phyloP scores from a whole-genome alignment of 2,888 invertebrate genomes.

The Drosophila prolongata region DNA sequence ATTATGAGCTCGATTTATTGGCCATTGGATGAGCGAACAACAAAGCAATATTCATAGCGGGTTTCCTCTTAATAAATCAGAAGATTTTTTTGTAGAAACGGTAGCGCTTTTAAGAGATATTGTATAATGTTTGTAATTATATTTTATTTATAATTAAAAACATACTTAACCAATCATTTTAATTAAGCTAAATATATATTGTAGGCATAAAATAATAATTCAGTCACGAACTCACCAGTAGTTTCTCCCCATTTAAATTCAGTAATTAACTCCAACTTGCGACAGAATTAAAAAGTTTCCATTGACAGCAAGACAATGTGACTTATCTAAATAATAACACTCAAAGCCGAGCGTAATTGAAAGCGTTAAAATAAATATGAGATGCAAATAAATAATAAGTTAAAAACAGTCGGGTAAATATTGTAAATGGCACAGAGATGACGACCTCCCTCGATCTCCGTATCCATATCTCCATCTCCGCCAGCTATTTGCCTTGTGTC shows the following conservation, averaged over 20 bases:
- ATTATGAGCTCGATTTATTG: conserved; percentile 72
- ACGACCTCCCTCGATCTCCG: conserved; percentile 10
- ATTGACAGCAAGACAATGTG: conserved; percentile 46
- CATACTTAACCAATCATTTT: too few relatives aligned
- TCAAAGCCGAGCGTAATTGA: conserved; percentile 16
- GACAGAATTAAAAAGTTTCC: conserved; percentile 38
- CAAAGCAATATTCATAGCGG: conserved; percentile 57
- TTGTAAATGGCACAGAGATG: conserved; percentile 49
- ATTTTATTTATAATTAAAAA: too few relatives aligned
- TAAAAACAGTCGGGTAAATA: conserved; percentile 45
- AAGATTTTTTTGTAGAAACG: neutral
- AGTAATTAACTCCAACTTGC: conserved; percentile 12
- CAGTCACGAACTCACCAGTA: neutral
- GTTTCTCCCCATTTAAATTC: neutral
- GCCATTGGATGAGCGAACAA: conserved; percentile 62
- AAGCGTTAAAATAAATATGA: conserved; percentile 54
- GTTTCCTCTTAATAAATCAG: conserved; percentile 10
- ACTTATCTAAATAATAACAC: conserved; percentile 60
- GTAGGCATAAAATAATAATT: neutral
- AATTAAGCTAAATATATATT: too few relatives aligned
- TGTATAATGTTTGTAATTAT: neutral
- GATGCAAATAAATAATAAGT: conserved; percentile 54
- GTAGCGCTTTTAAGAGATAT: too few relatives aligned
- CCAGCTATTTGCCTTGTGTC: conserved; percentile 52
- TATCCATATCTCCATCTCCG: neutral